Evolutionary conservation across 2,888 invertebrate species (phyloP), one percentile per base, ranked within the genome.

Genomic region (Lucinisca nassula): DNA sequence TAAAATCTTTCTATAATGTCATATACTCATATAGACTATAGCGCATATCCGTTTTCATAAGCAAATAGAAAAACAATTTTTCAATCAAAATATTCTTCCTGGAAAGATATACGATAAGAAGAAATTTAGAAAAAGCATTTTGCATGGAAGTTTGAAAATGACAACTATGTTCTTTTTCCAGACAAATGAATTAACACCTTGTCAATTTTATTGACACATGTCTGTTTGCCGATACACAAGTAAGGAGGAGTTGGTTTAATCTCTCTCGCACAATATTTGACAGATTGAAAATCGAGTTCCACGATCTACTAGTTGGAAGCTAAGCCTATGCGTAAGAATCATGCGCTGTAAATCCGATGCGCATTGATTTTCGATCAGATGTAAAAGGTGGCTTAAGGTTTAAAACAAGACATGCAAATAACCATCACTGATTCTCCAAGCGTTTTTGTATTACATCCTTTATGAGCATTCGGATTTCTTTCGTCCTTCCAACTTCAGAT

Each of bases 391-490:
- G 67, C 67, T 67, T 21, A 67, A 12, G 35, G 21, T n/a, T 35
- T 45, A 45, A 67, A 67, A 67, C 67, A n/a, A 67, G 67, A 67
- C 67, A 67, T 67, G 67, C 67, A 67, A 67, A 67, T 67, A 67
- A 67, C 35, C 30, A 67, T 10, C 21, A 21, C 35, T 35, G 32
- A 35, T 67, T 67, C 24, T 35, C 17, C 35, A n/a, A 27, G n/a
- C 17, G 45, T 45, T 45, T 45, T 17, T 17, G 8, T 45, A 45
- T 45, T 12, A 45, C 45, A 8, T 45, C 17, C 8, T 8, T 45
- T 12, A 45, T 45, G 45, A 17, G 45, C 17, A 45, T 45, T 45
- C 45, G 10, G 45, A 45, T 45, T n/a, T n/a, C n/a, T n/a, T n/a
- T n/a, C n/a, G n/a, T n/a, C n/a, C n/a, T n/a, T n/a, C n/a, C n/a